phyloP scores from a whole-genome alignment of 2,113 vertebrate species.

The Arothron firmamentum region DNA sequence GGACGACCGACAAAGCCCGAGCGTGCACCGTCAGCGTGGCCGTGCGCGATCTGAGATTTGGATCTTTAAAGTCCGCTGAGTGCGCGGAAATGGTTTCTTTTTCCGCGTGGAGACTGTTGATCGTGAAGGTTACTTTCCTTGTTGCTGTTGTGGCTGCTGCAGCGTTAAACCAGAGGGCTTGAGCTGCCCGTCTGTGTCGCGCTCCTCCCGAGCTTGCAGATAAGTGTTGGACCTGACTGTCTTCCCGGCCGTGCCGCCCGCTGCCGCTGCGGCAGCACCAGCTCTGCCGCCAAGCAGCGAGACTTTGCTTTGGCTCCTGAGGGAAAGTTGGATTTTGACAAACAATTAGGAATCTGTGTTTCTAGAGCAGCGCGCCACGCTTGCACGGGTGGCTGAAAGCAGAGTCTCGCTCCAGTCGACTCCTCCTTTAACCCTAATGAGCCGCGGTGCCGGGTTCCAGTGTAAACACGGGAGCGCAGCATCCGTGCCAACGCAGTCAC shows the following conservation, averaged over 20 bases:
- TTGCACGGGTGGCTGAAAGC: slow-evolving; percentile 56
- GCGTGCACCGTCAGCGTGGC: slow-evolving; percentile 37
- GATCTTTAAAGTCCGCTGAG: too few species aligned
- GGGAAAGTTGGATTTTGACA: slow-evolving; percentile 24
- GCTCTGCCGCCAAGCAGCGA: slow-evolving; percentile 24
- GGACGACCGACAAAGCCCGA: slow-evolving; percentile 30
- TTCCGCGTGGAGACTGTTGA: too few species aligned
- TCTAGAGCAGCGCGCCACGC: slow-evolving; percentile 30
- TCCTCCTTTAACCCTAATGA: slow-evolving; percentile 58
- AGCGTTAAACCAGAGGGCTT: too few species aligned
- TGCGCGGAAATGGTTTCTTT: too few species aligned
- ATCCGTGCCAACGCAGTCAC: slow-evolving; percentile 11
- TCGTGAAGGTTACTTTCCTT: too few species aligned
- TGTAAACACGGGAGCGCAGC: slow-evolving; percentile 65
- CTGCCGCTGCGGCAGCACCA: too few species aligned
- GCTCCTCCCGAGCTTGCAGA: too few species aligned
- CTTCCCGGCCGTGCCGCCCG: too few species aligned
- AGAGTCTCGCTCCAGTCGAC: slow-evolving; percentile 37
- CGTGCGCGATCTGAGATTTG: slow-evolving; percentile 25
- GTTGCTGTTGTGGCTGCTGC: too few species aligned
- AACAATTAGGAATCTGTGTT: slow-evolving; percentile 10
- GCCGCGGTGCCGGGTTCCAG: slow-evolving; percentile 70
- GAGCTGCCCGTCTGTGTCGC: too few species aligned
- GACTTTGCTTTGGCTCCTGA: slow-evolving; percentile 23
- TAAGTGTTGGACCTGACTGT: too few species aligned